A percentile compares a stretch with the other conserved stretches of the same genome.
Evolutionary conservation across 2,888 invertebrate genomes (phyloP).

Genomic region (Ichneumoninae sp.): DNA sequence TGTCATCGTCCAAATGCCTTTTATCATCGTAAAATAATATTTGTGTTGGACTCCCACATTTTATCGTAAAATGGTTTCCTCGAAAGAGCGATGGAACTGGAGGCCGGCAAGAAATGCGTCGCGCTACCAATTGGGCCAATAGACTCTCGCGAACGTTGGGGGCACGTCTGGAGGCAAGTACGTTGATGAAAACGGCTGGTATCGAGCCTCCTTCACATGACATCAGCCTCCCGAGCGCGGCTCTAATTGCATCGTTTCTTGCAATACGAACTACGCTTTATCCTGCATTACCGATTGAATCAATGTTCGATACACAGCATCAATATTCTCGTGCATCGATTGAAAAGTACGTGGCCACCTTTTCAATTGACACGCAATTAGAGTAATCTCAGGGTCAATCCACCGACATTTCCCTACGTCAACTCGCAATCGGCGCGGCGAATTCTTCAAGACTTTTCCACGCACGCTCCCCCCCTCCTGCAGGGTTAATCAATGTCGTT

Average conservation of each 20-base stretch:
- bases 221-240: not conserved
- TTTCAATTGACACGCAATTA: not conserved
- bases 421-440: not conserved
- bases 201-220: constrained; percentile 3
- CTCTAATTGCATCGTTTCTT: not conserved
- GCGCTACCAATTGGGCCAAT: constrained; percentile 2
- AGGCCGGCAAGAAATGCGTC: not conserved
- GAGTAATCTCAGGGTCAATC: constrained; percentile 13
- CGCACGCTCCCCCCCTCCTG: constrained; percentile 3
- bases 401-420: constrained; percentile 3
- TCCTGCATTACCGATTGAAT: not conserved
- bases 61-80: not conserved
- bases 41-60: not conserved
- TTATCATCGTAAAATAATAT: not conserved
- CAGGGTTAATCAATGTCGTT: constrained; percentile 20
- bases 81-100: not conserved
- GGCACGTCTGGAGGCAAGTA: constrained; percentile 11
- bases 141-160: constrained; percentile 8
- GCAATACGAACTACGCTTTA: not conserved
- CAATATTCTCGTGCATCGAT: not conserved
- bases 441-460: constrained; percentile 23
- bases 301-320: not conserved
- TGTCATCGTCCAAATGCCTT: not conserved
- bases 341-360: not conserved
- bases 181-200: constrained; percentile 6